Evolutionary conservation across 2,113 vertebrate genomes (phyloP).

Genomic region (Prochilodus magdalenae): DNA sequence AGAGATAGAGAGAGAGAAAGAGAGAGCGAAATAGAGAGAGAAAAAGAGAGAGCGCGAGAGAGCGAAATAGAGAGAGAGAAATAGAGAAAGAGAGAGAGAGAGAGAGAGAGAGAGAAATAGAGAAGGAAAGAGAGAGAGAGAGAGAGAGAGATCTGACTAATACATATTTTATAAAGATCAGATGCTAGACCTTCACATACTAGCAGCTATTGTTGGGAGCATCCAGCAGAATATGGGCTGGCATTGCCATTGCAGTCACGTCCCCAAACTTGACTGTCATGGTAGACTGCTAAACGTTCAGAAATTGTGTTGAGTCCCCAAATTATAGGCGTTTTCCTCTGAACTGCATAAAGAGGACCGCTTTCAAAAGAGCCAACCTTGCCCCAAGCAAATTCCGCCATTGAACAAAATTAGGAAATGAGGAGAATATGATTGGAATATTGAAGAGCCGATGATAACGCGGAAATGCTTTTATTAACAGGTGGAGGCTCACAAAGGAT

Average conservation of each 20-base stretch:
- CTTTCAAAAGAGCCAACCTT: conserved; percentile 53
- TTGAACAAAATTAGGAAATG: conserved; percentile 51
- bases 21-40: not conserved
- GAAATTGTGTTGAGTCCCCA: conserved; percentile 35
- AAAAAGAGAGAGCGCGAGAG: not conserved
- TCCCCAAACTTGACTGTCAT: conserved; percentile 26
- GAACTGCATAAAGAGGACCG: conserved; percentile 48
- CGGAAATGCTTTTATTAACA: conserved; percentile 33
- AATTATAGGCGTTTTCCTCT: conserved; percentile 36
- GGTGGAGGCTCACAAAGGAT: conserved; percentile 1
- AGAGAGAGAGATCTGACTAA: not conserved
- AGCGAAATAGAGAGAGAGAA: no score
- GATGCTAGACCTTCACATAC: not conserved
- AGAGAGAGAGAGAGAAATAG: not conserved
- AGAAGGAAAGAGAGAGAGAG: not conserved
- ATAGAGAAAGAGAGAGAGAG: not conserved
- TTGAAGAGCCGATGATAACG: conserved; percentile 28
- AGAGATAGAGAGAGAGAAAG: not conserved
- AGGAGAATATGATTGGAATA: conserved; percentile 51
- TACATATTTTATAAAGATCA: conserved; percentile 1
- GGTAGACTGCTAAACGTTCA: conserved; percentile 20
- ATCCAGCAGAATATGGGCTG: not conserved
- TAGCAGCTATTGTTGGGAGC: not conserved
- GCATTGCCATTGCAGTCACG: not conserved
- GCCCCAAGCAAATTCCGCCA: conserved; percentile 49